Evolutionary conservation across 1,140 invertebrate genomes (phyloP).

Genomic region (Calliopsis andreniformis): DNA sequence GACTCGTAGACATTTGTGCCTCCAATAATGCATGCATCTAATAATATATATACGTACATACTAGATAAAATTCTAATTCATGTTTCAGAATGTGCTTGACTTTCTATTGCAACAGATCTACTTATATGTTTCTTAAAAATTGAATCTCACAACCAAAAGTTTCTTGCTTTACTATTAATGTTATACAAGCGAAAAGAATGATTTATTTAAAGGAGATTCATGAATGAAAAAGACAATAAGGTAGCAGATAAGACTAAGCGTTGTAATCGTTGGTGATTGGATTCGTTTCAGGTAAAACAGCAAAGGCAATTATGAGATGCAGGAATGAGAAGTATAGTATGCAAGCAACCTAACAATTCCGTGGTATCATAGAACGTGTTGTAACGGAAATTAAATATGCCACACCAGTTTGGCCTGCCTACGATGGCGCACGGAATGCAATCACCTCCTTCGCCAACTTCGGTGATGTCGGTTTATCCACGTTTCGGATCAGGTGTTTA

Average conservation of each 20-base stretch:
- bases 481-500: constrained; percentile 85
- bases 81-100: not conserved
- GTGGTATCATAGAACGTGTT: constrained; percentile 28
- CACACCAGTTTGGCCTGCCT: constrained; percentile 88
- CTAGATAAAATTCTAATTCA: not conserved
- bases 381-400: constrained; percentile 83
- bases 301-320: constrained; percentile 32
- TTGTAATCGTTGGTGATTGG: not conserved
- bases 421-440: constrained; percentile 86
- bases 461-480: constrained; percentile 83
- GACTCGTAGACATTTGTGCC: constrained; percentile 34
- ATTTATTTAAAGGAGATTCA: too few species aligned
- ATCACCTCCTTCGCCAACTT: constrained; percentile 88
- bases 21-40: not conserved
- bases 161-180: not conserved
- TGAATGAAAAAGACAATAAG: not conserved
- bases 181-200: not conserved
- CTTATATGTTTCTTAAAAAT: not conserved
- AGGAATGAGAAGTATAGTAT: constrained; percentile 48
- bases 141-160: not conserved
- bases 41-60: not conserved
- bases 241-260: not conserved
- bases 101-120: not conserved
- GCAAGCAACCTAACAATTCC: constrained; percentile 16
- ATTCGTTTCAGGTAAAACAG: constrained; percentile 48